Conservation (phyloP, 2,113 vertebrate species). For the Cathartes aura region DNA sequence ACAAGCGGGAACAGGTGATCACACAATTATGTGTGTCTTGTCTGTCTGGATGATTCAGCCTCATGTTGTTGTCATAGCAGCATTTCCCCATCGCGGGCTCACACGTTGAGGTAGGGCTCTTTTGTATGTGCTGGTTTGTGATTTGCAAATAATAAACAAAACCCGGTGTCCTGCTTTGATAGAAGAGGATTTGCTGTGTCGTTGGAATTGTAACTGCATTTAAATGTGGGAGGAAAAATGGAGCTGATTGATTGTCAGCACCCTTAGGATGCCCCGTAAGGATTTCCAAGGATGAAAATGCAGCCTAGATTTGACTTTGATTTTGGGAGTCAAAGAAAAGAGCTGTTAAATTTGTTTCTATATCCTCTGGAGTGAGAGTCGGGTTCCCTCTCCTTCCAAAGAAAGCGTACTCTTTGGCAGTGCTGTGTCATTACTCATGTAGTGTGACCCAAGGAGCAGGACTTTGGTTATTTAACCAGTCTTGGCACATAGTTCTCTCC, state of each 20-base stretch:
- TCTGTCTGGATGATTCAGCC: constrained; percentile 47
- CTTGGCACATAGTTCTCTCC: background rate
- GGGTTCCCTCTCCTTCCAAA: background rate
- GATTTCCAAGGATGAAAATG: background rate
- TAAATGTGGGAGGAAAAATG: background rate
- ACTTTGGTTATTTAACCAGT: background rate
- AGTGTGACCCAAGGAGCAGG: background rate
- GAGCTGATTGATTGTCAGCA: background rate
- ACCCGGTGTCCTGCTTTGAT: background rate
- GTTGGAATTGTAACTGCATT: background rate
- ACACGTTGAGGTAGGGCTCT: background rate
- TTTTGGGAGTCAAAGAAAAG: background rate
- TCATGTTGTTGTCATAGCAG: constrained; percentile 63
- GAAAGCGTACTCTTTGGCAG: background rate
- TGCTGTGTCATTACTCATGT: background rate
- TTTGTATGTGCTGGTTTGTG: background rate
- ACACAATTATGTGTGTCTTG: constrained; percentile 42
- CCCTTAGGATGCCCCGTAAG: background rate
- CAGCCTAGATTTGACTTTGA: background rate
- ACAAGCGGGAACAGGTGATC: constrained; percentile 38
- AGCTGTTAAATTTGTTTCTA: background rate
- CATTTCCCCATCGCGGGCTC: background rate
- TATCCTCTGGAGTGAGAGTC: background rate
- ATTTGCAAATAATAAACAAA: constrained; percentile 44
- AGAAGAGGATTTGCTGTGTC: background rate